Conservation (phyloP, 2,797 vertebrate species). For the Pogonophryne albipinna region DNA sequence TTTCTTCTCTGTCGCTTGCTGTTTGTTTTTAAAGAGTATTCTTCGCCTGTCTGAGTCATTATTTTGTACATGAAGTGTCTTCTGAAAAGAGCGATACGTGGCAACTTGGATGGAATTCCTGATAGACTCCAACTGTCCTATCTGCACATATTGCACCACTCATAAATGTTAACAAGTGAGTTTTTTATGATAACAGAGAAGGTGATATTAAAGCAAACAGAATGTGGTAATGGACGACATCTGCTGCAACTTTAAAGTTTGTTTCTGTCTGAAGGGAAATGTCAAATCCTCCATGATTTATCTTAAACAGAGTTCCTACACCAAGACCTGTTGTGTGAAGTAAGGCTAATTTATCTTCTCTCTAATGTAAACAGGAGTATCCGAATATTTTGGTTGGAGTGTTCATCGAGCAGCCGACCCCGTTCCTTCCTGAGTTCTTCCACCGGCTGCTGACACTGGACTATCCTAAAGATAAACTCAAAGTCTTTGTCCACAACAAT, state of each 20-base stretch:
- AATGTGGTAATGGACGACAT: neutral
- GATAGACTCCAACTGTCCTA: neutral
- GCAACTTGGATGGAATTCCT: constrained; percentile 9
- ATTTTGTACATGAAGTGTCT: constrained; percentile 21
- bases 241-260: constrained; percentile 22
- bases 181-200: neutral
- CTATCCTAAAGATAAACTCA: constrained; percentile 92
- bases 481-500: constrained; percentile 94
- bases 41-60: constrained; percentile 22
- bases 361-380: constrained; percentile 86
- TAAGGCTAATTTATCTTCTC: constrained; percentile 32
- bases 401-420: constrained; percentile 97
- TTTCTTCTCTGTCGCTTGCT: constrained; percentile 44
- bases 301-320: constrained; percentile 50
- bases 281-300: constrained; percentile 53
- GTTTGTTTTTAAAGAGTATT: constrained; percentile 30
- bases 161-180: neutral
- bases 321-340: constrained; percentile 39
- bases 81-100: constrained; percentile 27
- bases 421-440: constrained; percentile 95
- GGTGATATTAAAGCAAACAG: neutral
- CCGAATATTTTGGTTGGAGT: constrained; percentile 92
- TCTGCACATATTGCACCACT: neutral
- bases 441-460: constrained; percentile 89
- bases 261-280: constrained; percentile 12